A percentile compares a stretch with the other conserved stretches of the same genome.
Evolutionary conservation across 2,797 vertebrate species (phyloP).

Genomic region (Poecilia velifera): DNA sequence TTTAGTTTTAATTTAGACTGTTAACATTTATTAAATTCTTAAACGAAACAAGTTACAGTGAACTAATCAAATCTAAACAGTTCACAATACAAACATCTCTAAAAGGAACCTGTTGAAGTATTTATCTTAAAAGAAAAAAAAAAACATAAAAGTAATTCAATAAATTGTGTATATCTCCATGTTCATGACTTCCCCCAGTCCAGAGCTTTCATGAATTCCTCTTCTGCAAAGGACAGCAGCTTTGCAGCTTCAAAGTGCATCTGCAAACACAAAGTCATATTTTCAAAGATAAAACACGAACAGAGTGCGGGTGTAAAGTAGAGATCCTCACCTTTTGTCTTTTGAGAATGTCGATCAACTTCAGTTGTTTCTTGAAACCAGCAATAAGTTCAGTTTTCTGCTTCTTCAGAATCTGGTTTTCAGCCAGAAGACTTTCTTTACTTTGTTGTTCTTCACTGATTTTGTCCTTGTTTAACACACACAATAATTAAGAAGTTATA

Average conservation of each 20-base stretch:
- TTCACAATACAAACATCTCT: conserved; percentile 1
- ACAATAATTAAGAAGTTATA: background rate
- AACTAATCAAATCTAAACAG: background rate
- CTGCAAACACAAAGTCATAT: conserved; percentile 65
- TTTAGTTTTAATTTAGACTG: background rate
- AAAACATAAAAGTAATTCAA: background rate
- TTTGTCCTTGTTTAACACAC: conserved; percentile 79
- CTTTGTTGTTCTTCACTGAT: conserved; percentile 85
- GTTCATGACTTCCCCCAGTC: conserved; percentile 87
- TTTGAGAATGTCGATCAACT: conserved; percentile 95
- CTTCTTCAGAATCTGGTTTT: conserved; percentile 93
- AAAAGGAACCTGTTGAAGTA: background rate
- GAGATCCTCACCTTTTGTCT: conserved; percentile 88
- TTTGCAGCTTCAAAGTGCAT: conserved; percentile 97
- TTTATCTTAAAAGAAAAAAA: background rate
- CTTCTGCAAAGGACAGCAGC: conserved; percentile 96
- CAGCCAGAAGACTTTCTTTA: conserved; percentile 86
- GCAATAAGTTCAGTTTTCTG: conserved; percentile 91
- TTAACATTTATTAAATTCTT: conserved; percentile 7
- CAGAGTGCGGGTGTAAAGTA: too few relatives aligned
- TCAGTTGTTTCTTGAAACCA: conserved; percentile 95
- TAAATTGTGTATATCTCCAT: background rate
- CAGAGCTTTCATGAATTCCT: conserved; percentile 94
- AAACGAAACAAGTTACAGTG: background rate
- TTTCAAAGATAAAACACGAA: background rate